phyloP scores from a whole-genome alignment of 64 coral and sea anemone species.

The Catalaphyllia jardinei region DNA sequence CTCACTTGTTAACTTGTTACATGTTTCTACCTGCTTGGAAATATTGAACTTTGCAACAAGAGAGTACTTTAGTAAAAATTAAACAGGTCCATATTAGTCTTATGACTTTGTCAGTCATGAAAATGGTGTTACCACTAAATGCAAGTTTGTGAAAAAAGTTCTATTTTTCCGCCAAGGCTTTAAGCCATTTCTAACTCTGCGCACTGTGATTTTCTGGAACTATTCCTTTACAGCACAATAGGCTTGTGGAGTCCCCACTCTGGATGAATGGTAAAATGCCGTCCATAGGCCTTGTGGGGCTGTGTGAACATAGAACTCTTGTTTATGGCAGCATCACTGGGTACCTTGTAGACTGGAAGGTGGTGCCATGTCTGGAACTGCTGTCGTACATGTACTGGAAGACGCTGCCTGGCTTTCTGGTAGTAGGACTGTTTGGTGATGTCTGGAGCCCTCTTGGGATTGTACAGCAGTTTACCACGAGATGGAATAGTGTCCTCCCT shows the following conservation, averaged over 20 bases:
- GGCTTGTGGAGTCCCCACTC: slow-evolving; percentile 91
- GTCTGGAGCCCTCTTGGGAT: slow-evolving; percentile 75
- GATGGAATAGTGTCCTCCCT: slow-evolving; percentile 46
- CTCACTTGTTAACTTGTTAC: no score
- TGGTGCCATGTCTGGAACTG: slow-evolving; percentile 96
- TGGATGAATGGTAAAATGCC: slow-evolving; percentile 97
- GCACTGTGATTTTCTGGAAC: not conserved
- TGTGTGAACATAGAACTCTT: slow-evolving; percentile 90
- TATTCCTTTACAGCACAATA: slow-evolving; percentile 44
- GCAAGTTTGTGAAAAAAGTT: no score
- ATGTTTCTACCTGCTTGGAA: no score
- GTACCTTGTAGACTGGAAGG: slow-evolving; percentile 76
- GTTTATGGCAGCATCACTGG: slow-evolving; percentile 51
- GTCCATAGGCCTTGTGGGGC: slow-evolving; percentile 70
- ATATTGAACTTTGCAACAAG: no score
- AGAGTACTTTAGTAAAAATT: no score
- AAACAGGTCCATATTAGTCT: no score
- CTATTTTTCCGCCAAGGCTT: not conserved
- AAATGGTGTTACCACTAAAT: no score
- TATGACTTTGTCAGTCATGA: no score
- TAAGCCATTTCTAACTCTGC: not conserved
- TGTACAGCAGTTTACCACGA: slow-evolving; percentile 52
- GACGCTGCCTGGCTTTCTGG: slow-evolving; percentile 39
- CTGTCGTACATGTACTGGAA: slow-evolving; percentile 58
- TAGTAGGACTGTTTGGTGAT: slow-evolving; percentile 61